phyloP scores from a whole-genome alignment of 2,113 vertebrate genomes.

The Dryoscopus gambensis region DNA sequence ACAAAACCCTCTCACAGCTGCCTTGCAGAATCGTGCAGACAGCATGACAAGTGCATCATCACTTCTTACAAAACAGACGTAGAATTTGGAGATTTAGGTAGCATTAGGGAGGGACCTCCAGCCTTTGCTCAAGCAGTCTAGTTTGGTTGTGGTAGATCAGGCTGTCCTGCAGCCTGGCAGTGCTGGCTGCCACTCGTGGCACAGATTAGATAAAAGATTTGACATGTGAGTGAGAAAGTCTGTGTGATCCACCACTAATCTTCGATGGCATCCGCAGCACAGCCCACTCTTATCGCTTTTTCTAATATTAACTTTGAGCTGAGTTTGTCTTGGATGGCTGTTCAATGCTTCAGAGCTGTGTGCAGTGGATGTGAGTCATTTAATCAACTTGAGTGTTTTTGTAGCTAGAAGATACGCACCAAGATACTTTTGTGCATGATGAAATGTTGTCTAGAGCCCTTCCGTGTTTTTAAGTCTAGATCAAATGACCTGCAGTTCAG shows the following conservation, averaged over 20 bases:
- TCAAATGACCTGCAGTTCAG: background rate
- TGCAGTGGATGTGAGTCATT: background rate
- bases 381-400: background rate
- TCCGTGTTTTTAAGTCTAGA: background rate
- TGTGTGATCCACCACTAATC: background rate
- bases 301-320: constrained; percentile 1
- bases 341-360: background rate
- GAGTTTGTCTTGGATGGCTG: background rate
- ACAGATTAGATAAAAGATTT: background rate
- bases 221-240: background rate
- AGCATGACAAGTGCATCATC: rapidly evolving
- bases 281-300: background rate
- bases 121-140: background rate
- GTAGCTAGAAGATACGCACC: background rate
- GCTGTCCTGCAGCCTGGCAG: background rate
- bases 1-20: background rate
- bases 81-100: background rate
- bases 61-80: background rate
- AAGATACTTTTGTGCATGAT: background rate
- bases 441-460: background rate
- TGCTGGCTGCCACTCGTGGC: background rate
- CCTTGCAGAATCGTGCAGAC: rapidly evolving
- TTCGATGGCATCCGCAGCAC: background rate
- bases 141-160: background rate
- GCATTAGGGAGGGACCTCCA: background rate